Base-by-base conservation (phyloP, 2,888 invertebrate species). In the Pyrrhosoma nymphula region DNA sequence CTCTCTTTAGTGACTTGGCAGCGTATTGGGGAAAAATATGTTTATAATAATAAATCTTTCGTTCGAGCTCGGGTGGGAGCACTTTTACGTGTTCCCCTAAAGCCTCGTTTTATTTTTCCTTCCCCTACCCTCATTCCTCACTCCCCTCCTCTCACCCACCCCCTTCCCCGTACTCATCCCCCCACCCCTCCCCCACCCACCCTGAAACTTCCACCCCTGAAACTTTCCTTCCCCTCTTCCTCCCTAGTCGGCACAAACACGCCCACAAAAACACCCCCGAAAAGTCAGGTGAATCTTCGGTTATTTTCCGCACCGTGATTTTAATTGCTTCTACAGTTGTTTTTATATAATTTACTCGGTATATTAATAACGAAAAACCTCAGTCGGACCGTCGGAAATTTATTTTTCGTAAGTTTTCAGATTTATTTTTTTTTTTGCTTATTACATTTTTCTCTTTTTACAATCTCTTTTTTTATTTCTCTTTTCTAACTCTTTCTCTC, bases 271-370 rank as follows among this genome's bases (percentile, higher is more conserved):
- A n/a, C 69, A n/a, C 69, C 26, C 23, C n/a, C 35, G 30, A 35
- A 82, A 47, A n/a, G 69, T 69, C 69, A 69, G 82, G 82, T 82
- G 82, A 82, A 82, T 82, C 82, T 82, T 82, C 35, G 82, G 30
- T 82, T 82, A 82, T 82, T 82, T 82, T 82, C 82, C 82, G 82
- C 35, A 35, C 35, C 82, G 82, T 82, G 30, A 35, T 30, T 82
- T 82, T 82, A 82, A 82, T 30, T 82, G 75, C 75, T 82, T 82
- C 75, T 18, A 3, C 75, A 10, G 30, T 82, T 82, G 82, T 82
- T 82, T 82, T 82, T 82, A 35, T 82, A 35, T 82, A 82, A 82
- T 82, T 82, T 82, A 82, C 82, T 82, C 82, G 82, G 82, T 18
- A 35, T 82, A 82, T 69, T 69, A 69, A 69, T 69, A 10, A 69